Conservation (phyloP, 1,140 invertebrate species). For the Philaenus spumarius region DNA sequence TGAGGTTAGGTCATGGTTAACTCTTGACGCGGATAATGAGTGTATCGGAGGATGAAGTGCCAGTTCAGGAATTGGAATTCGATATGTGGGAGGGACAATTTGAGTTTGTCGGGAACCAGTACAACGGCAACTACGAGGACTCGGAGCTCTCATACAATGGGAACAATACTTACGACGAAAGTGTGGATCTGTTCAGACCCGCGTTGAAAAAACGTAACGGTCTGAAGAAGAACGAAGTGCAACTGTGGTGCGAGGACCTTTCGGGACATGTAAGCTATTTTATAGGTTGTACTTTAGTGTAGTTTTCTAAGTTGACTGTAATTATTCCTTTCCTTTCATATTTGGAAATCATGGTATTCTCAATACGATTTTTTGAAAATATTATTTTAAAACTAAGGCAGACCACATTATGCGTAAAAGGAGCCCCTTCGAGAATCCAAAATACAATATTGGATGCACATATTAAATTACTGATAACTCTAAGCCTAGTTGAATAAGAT, state of each 20-base stretch:
- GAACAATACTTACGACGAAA: constrained; percentile 35
- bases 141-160: constrained; percentile 37
- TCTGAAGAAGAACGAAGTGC: constrained; percentile 45
- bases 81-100: constrained; percentile 84
- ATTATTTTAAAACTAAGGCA: too few relatives aligned
- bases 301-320: too few relatives aligned
- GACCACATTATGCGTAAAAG: too few relatives aligned
- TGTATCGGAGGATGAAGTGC: constrained; percentile 24
- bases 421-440: too few relatives aligned
- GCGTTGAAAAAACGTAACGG: constrained; percentile 45
- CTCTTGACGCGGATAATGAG: constrained; percentile 15
- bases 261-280: constrained; percentile 48
- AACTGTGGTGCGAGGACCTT: constrained; percentile 48
- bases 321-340: too few relatives aligned
- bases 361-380: too few relatives aligned
- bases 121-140: constrained; percentile 18
- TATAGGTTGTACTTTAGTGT: too few relatives aligned
- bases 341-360: too few relatives aligned
- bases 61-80: constrained; percentile 47
- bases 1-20: background rate
- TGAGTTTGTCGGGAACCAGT: constrained; percentile 57
- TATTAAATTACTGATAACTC: too few relatives aligned
- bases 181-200: constrained; percentile 40
- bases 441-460: too few relatives aligned
- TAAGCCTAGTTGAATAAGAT: too few relatives aligned